Percentiles rank a stretch among this genome's conserved stretches.
Conservation (phyloP, 2,888 invertebrate species). For the Ormyrus nitidulus region DNA sequence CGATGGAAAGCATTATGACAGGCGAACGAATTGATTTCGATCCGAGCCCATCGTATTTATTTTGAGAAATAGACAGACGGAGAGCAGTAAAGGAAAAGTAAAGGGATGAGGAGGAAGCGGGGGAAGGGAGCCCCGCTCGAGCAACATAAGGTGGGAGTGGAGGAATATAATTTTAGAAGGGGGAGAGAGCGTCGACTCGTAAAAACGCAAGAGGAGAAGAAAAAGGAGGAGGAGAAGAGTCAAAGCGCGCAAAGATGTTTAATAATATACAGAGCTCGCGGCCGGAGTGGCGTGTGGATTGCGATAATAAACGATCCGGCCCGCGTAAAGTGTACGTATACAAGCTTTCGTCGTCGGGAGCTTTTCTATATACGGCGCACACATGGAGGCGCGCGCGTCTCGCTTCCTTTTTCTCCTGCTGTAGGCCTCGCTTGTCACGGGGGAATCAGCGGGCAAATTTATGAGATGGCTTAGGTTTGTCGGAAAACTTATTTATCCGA, state of each 20-base stretch:
- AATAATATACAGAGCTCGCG: conserved; percentile 44
- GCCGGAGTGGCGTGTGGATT: conserved; percentile 25
- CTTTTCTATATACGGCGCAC: conserved; percentile 10
- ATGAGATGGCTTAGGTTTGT: conserved; percentile 53
- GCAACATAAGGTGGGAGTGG: background rate
- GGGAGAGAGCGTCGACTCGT: conserved; percentile 23
- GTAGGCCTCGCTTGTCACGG: conserved; percentile 45
- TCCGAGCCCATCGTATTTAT: conserved; percentile 14
- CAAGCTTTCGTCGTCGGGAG: background rate
- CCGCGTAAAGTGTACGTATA: conserved; percentile 10
- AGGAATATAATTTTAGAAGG: conserved; percentile 49
- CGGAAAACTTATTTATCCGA: conserved; percentile 56
- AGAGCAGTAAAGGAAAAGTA: background rate
- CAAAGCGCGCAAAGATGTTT: conserved; percentile 49
- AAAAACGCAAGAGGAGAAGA: conserved; percentile 30
- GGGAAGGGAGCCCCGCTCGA: background rate
- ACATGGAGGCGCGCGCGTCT: background rate
- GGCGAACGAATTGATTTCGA: too few relatives aligned
- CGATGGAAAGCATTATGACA: too few relatives aligned
- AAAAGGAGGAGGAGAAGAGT: conserved; percentile 8
- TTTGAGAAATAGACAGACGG: conserved; percentile 19
- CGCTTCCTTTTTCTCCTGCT: background rate
- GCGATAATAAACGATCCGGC: conserved; percentile 50
- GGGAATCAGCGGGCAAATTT: conserved; percentile 53
- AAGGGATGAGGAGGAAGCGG: conserved; percentile 24